phyloP scores from a whole-genome alignment of 2,797 vertebrate species.

The Aulostomus chinensis region DNA sequence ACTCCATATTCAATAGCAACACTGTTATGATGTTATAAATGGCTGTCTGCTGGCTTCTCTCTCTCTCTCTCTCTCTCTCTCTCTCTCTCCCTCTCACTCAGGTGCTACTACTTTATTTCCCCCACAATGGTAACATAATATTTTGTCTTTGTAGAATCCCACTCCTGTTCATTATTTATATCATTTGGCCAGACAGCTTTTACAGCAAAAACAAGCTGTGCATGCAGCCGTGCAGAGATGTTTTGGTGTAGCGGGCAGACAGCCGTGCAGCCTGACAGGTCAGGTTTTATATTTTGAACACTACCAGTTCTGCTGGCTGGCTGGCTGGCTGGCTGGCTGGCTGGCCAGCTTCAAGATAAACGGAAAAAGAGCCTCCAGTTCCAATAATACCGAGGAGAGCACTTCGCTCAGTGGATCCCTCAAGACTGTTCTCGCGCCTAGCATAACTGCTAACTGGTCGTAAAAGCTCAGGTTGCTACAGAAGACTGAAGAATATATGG shows the following conservation, averaged over 20 bases:
- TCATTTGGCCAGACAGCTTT: constrained; percentile 17
- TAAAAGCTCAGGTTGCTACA: too few relatives aligned
- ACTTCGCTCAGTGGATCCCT: neutral
- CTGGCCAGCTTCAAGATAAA: constrained; percentile 35
- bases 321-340: constrained; percentile 6
- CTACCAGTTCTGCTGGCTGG: constrained; percentile 6
- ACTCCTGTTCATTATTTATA: constrained; percentile 25
- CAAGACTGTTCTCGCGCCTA: too few relatives aligned
- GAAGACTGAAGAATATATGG: too few relatives aligned
- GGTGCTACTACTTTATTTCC: neutral
- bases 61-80: neutral
- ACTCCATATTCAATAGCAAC: neutral
- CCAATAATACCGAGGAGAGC: constrained; percentile 3
- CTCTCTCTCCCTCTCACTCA: too few relatives aligned
- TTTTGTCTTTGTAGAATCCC: constrained; percentile 11
- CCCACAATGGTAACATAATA: neutral
- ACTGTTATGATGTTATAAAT: neutral
- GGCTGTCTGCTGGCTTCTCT: neutral
- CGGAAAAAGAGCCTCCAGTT: constrained; percentile 10
- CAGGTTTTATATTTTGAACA: constrained; percentile 32
- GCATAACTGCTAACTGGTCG: too few relatives aligned
- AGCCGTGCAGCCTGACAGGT: constrained; percentile 15
- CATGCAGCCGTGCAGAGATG: constrained; percentile 21
- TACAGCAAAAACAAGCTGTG: constrained; percentile 11
- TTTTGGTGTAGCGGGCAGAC: constrained; percentile 28